Evolutionary conservation across 2,888 invertebrate species (phyloP).

Genomic region (Acanthosepion lycidas): DNA sequence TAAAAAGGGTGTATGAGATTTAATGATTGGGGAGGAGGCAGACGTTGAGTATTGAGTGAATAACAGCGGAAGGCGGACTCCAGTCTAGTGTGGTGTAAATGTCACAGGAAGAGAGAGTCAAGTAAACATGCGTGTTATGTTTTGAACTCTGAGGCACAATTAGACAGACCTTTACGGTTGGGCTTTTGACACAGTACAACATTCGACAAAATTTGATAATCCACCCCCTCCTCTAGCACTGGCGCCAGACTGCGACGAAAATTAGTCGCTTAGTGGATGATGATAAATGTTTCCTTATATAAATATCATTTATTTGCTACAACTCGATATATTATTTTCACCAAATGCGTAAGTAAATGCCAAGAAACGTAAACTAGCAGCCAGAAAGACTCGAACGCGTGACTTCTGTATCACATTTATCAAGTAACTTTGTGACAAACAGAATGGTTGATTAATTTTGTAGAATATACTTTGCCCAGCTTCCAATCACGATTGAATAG

Average conservation of each 20-base stretch:
- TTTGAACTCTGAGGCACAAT: constrained; percentile 4
- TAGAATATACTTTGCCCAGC: too few relatives aligned
- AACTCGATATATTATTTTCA: not conserved
- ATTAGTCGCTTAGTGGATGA: not conserved
- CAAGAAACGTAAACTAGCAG: not conserved
- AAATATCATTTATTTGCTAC: constrained; percentile 33
- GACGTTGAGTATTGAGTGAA: not conserved
- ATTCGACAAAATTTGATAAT: not conserved
- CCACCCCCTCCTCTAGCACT: not conserved
- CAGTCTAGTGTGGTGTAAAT: constrained; percentile 2
- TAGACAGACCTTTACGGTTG: constrained; percentile 17
- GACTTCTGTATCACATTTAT: not conserved
- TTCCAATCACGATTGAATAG: too few relatives aligned
- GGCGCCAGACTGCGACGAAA: constrained; percentile 12
- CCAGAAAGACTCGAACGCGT: not conserved
- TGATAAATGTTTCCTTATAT: constrained; percentile 33
- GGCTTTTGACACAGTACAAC: constrained; percentile 1
- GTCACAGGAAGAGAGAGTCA: constrained; percentile 9
- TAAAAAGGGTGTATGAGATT: not conserved
- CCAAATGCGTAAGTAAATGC: not conserved
- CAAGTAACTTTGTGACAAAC: too few relatives aligned
- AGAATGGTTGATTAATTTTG: too few relatives aligned
- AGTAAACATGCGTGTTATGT: constrained; percentile 12
- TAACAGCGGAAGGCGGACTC: constrained; percentile 2
- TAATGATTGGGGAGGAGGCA: not conserved